Evolutionary conservation across 2,113 vertebrate species (phyloP).

Genomic region (Eclectus roratus): DNA sequence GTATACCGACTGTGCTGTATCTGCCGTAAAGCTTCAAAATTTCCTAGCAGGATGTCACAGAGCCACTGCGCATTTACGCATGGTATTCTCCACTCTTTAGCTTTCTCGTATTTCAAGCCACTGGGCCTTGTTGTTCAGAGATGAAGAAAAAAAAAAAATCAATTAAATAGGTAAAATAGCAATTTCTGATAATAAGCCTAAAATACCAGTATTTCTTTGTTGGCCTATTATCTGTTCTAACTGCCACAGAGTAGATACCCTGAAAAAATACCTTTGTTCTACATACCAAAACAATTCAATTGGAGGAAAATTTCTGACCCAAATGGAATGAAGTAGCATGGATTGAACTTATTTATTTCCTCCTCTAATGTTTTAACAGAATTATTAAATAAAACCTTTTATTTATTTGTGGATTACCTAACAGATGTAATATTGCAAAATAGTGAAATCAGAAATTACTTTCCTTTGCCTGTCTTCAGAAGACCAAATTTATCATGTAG

Average conservation of each 20-base stretch:
- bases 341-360: neutral
- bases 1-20: constrained; percentile 89
- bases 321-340: neutral
- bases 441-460: neutral
- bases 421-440: neutral
- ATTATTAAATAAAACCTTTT: neutral
- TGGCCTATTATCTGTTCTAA: neutral
- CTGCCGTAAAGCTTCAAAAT: constrained; percentile 91
- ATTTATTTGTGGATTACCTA: neutral
- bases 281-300: rapidly evolving
- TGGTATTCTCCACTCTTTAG: constrained; percentile 95
- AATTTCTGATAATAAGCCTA: neutral
- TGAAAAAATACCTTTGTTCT: neutral
- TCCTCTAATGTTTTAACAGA: rapidly evolving
- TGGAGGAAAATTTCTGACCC: neutral
- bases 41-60: constrained; percentile 91
- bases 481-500: neutral
- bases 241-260: neutral
- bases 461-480: neutral
- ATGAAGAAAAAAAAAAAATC: neutral
- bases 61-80: constrained; percentile 97
- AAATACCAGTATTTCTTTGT: neutral
- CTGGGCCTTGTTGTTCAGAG: constrained; percentile 74
- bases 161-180: neutral
- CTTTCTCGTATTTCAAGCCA: constrained; percentile 94